These are phyloP conservation scores for Lordiphosa mommai DNA, from an alignment of 1,140 invertebrate genomes.

Conservation along the genomic window DNA sequence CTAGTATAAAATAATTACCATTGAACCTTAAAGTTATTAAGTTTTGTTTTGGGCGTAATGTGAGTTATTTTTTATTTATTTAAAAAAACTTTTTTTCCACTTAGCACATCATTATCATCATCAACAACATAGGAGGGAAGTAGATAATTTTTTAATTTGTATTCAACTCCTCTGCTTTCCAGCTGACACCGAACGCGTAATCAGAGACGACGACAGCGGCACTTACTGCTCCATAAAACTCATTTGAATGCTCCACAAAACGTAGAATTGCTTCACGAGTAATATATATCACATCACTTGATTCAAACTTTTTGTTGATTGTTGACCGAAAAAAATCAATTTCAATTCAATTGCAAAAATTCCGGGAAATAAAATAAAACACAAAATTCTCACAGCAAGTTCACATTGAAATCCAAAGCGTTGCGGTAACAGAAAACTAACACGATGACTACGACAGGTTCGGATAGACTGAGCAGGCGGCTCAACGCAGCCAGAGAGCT, in stretches of 20 bases:
- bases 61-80: too few species aligned
- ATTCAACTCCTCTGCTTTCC: constrained; percentile 38
- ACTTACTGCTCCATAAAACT: constrained; percentile 19
- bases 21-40: too few species aligned
- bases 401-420: constrained; percentile 28
- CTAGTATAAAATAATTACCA: too few species aligned
- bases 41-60: too few species aligned
- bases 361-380: constrained; percentile 52
- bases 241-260: constrained; percentile 37
- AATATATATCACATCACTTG: constrained; percentile 3
- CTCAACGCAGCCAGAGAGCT: constrained; percentile 18
- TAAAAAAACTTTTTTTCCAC: neutral
- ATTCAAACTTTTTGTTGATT: constrained; percentile 9
- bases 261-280: constrained; percentile 22
- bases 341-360: constrained; percentile 66
- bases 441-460: constrained; percentile 61
- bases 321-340: constrained; percentile 55
- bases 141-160: constrained; percentile 48
- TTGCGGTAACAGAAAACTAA: constrained; percentile 30
- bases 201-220: constrained; percentile 28
- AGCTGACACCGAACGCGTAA: constrained; percentile 30
- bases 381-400: constrained; percentile 23
- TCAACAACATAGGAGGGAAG: constrained; percentile 28
- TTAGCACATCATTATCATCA: constrained; percentile 18
- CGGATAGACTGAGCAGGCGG: constrained; percentile 44